Evolutionary conservation across 2,113 vertebrate species (phyloP).

Genomic region (Tyrannus savana): DNA sequence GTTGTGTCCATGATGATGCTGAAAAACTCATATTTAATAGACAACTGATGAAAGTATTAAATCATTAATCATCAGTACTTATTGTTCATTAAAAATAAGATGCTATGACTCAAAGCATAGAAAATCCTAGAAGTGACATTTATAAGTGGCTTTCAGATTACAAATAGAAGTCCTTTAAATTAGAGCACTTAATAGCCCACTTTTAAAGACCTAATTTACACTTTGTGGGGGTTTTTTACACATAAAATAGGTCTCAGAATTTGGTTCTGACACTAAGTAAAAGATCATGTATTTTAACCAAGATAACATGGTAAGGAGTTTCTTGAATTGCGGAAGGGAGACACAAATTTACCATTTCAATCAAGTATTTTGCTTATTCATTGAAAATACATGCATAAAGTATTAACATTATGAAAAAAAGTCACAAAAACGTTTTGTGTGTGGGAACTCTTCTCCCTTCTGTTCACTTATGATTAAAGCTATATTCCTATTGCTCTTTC

Average conservation of each 20-base stretch:
- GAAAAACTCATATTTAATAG: neutral
- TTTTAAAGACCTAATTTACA: neutral
- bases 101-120: neutral
- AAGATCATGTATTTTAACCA: neutral
- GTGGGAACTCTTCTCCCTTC: neutral
- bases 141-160: neutral
- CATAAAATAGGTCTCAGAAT: neutral
- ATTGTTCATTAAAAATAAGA: neutral
- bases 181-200: neutral
- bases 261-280: neutral
- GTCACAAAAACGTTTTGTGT: neutral
- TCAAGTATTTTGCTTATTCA: neutral
- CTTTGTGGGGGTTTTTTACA: neutral
- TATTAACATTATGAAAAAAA: neutral
- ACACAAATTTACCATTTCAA: neutral
- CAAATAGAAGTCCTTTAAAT: neutral
- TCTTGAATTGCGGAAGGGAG: accelerated
- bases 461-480: neutral
- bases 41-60: neutral
- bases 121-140: neutral
- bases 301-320: neutral
- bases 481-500: neutral
- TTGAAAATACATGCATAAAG: neutral
- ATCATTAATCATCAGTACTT: neutral
- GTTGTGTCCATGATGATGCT: neutral